phyloP scores from a whole-genome alignment of 2,113 vertebrate species.

The Ctenodactylus gundi region DNA sequence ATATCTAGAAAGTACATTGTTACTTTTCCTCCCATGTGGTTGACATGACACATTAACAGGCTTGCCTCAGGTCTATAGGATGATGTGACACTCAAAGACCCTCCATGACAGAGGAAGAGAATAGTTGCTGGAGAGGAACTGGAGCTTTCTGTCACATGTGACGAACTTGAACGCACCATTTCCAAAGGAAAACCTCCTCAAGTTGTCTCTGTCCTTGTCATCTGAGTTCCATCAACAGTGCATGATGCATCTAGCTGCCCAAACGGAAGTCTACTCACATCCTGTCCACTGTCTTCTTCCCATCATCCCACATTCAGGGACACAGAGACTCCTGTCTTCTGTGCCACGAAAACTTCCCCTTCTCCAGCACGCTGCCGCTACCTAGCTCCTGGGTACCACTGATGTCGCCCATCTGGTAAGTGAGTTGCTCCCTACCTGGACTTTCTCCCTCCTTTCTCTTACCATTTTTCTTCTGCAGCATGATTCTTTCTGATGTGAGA shows the following conservation, averaged over 20 bases:
- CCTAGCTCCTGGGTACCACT: rapidly evolving
- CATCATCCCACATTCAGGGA: rapidly evolving
- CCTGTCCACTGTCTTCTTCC: not conserved
- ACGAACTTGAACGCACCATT: not conserved
- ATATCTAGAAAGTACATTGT: not conserved
- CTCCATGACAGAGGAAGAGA: not conserved
- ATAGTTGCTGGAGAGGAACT: not conserved
- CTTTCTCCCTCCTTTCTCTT: not conserved
- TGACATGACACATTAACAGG: not conserved
- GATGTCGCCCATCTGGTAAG: not conserved
- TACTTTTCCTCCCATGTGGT: rapidly evolving
- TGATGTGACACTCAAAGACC: not conserved
- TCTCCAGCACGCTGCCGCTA: not conserved
- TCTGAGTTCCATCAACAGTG: no score
- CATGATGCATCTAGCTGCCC: not conserved
- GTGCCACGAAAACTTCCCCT: no score
- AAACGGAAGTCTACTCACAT: not conserved
- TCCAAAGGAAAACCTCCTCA: not conserved
- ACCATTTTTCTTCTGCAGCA: not conserved
- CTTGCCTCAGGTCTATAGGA: not conserved
- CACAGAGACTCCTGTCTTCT: not conserved
- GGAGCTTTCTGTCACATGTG: not conserved
- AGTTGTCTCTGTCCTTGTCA: rapidly evolving
- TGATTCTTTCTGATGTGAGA: not conserved
- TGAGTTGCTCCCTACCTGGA: not conserved